Base-by-base conservation (phyloP, 2,113 vertebrate genomes). In the Salvelinus namaycush region DNA sequence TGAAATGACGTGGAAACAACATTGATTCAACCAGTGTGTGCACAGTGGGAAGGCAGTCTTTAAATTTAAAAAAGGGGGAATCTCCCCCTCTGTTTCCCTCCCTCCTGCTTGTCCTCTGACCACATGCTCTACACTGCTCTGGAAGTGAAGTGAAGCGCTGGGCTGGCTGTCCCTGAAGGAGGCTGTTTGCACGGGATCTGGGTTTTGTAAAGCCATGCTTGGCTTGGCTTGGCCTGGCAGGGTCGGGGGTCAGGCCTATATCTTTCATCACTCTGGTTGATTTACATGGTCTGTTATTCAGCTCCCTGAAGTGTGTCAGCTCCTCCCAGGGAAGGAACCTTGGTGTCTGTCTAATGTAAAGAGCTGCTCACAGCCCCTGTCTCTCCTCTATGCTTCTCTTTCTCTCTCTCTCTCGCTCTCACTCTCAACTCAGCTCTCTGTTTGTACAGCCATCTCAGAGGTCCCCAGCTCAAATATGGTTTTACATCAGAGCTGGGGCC, bases 201-300 rank as follows among this genome's bases (percentile, higher is more conserved):
- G 86, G 83, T 87, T 88, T 90, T 78, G 80, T 89, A 87, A 87
- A 88, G 82, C 80, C 84, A 83, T 91, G 87, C 84, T 89, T 88
- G 80, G 86, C 74, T 89, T 89, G 88, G 88, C 84, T 54, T 54
- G 88, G 88, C 84, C 5, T 54, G 64, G 4, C 22, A 26, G 22
- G 12, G 64, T 27, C 82, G 77, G 73, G 4, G 76, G 85, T 84
- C 82, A 87, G 49, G 80, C 82, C 86, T 84, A 79, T 86, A 88
- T 91, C 87, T 86, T 79, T 91, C 89, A 77, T 87, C 88, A 75
- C 84, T 84, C 6, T 69, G 70, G 83, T 87, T 91, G 89, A 92
- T 92, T 90, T 91, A 91, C 85, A 82, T 81, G 80, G 78, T 87
- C 86, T 87, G 16, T 74, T 59, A 81, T 84, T 82, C 84, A 85